A percentile compares a stretch with the other conserved stretches of the same genome.
Evolutionary conservation across 2,113 vertebrate species (phyloP).

Genomic region (Poeciliopsis prolifica): DNA sequence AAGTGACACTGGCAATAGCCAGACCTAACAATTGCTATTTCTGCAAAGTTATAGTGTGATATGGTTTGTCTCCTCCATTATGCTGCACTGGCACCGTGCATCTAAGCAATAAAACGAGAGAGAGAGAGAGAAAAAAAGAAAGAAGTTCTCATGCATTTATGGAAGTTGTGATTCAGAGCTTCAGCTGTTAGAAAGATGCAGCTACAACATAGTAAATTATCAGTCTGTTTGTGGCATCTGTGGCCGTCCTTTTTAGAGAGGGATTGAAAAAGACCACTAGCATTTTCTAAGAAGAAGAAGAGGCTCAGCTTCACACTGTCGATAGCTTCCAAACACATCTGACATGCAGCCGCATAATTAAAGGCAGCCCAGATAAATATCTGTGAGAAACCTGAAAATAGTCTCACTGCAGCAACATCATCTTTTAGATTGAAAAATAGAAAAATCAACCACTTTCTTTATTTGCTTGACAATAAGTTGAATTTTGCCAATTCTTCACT

Average conservation of each 20-base stretch:
- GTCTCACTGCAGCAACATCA: not conserved
- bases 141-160: constrained; percentile 11
- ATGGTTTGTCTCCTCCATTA: constrained; percentile 44
- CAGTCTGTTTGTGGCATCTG: not conserved
- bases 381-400: not conserved
- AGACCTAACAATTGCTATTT: constrained; percentile 13
- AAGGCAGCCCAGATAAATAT: not conserved
- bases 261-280: not conserved
- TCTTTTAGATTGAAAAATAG: not conserved
- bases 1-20: constrained; percentile 23
- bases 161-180: constrained; percentile 19
- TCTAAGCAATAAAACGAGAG: not conserved
- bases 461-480: not conserved
- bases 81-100: constrained; percentile 7
- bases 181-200: constrained; percentile 5
- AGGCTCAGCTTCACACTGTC: not conserved
- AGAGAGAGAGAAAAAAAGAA: not conserved
- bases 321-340: not conserved
- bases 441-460: not conserved
- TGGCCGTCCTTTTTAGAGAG: not conserved
- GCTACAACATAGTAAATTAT: constrained; percentile 2
- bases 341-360: not conserved
- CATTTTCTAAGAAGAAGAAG: not conserved
- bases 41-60: constrained; percentile 32
- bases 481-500: not conserved